A percentile compares a stretch with the other conserved stretches of the same genome.
Conservation (phyloP, 2,797 vertebrate genomes). For the Coranthus polyacanthus region DNA sequence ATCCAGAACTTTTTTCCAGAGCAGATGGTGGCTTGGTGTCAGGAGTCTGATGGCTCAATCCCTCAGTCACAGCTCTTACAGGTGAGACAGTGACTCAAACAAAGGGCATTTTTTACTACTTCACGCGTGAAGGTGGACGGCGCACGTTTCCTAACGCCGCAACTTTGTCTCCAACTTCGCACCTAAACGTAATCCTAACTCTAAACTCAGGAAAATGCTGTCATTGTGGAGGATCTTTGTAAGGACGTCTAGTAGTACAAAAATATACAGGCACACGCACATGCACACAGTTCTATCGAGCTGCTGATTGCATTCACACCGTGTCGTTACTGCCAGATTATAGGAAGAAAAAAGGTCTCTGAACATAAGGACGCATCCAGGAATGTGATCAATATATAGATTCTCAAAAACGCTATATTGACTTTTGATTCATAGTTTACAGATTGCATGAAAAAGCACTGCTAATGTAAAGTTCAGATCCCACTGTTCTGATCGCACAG, state of each 20-base stretch:
- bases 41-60: conserved; percentile 93
- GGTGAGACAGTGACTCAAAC: conserved; percentile 81
- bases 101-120: conserved; percentile 10
- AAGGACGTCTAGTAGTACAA: too few species aligned
- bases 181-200: background rate
- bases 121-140: background rate
- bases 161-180: background rate
- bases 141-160: background rate
- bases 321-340: conserved; percentile 13
- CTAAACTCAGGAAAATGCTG: conserved; percentile 13
- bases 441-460: too few species aligned
- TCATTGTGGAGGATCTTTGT: background rate
- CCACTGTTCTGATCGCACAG: too few species aligned
- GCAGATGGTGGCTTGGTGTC: conserved; percentile 98
- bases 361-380: too few species aligned
- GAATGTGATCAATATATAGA: too few species aligned
- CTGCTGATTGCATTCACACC: conserved; percentile 13
- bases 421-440: too few species aligned
- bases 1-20: conserved; percentile 97
- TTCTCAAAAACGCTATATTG: too few species aligned
- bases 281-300: too few species aligned
- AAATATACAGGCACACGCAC: too few species aligned
- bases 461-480: too few species aligned
- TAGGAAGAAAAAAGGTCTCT: conserved; percentile 21
- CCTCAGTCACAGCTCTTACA: conserved; percentile 95